Base-by-base conservation (phyloP, 2,113 vertebrate species). In the Prunella fulvescens region DNA sequence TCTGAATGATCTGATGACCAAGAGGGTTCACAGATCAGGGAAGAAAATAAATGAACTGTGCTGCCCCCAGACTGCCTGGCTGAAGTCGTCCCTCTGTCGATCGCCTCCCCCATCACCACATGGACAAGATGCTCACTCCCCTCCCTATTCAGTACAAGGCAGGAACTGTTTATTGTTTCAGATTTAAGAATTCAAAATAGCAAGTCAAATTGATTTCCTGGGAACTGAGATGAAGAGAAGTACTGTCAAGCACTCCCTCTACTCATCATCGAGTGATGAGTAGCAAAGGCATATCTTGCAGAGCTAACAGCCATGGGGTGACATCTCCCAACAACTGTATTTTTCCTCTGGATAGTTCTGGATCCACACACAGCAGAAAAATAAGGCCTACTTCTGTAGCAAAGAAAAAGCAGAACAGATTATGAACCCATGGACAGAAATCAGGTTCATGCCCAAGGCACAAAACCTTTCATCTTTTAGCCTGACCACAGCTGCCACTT, bases 111-210 rank as follows among this genome's bases (percentile, higher is more conserved):
- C 62, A 37, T 33, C 57, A n/a, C 22, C 4, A 3, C 14, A 2
- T 2, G 26, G 61, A 84, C 45, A 53, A 83, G 61, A 57, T 67
- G 61, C 48, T 94, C 33, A 5, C n/a, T 82, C 65, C 53, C 14
- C 0, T 3, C n/a, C 17, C 60, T 74, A 33, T 33, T 57, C 90
- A 54, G 29, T 35, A 61, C 19, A 57, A 61, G 24, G 39, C 54
- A 81, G 62, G 31, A 82, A 45, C 35, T 69, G 26, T 67, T 88
- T 40, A 86, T 47, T 86, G 74, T 81, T 92, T 92, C 70, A 76
- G 35, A 58, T 53, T 53, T 69, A 84, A 79, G 70, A 92, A 77
- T 81, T 73, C 28, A 74, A 96, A 92, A 76, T 12, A 60, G 56
- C 45, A 94, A 86, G 73, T 58, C 64, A 72, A 81, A 83, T 1